Conservation (phyloP, 2,888 invertebrate genomes). For the Clepsis dumicolana region DNA sequence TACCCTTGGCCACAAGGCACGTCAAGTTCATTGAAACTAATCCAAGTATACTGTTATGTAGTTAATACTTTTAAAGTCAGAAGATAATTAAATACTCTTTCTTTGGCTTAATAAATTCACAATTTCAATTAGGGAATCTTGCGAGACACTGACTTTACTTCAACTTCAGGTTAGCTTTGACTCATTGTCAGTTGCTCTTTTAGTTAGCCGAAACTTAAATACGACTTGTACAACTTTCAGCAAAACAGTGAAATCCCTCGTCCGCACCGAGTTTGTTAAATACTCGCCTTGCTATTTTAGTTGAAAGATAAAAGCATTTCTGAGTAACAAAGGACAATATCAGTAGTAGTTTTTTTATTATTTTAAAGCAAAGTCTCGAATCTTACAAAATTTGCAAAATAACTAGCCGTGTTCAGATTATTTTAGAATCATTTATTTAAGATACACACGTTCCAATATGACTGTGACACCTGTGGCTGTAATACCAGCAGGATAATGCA, state of each 20-base stretch:
- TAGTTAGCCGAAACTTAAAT: conserved; percentile 13
- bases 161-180: conserved; percentile 2
- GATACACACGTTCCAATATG: too few species aligned
- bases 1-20: too few species aligned
- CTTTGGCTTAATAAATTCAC: background rate
- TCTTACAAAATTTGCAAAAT: too few species aligned
- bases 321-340: background rate
- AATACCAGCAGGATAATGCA: too few species aligned
- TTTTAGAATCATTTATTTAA: too few species aligned
- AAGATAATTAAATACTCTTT: background rate
- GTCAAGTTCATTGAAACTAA: too few species aligned
- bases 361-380: too few species aligned
- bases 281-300: background rate
- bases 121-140: conserved; percentile 3
- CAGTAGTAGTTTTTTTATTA: too few species aligned
- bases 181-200: conserved; percentile 16
- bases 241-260: conserved; percentile 8
- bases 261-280: background rate
- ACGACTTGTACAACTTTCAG: conserved; percentile 12
- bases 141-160: conserved; percentile 61
- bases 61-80: background rate
- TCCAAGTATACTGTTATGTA: too few species aligned
- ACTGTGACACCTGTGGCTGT: too few species aligned
- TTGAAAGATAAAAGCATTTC: background rate
- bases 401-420: too few species aligned